Base-by-base conservation (phyloP, 2,888 invertebrate genomes). In the Lottia gigantea region DNA sequence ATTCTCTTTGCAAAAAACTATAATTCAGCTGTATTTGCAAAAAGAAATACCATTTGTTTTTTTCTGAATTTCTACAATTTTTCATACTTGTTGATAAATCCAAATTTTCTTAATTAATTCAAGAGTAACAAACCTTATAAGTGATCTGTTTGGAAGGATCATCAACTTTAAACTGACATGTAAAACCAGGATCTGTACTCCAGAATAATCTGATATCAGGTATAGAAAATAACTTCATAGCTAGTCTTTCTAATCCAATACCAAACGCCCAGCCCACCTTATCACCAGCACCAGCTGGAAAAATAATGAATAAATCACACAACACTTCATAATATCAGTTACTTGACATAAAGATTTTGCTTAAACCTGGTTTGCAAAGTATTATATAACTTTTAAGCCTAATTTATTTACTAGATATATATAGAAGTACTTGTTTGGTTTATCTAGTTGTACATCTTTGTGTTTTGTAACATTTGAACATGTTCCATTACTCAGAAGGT, bases 251-350 rank as follows among this genome's bases (percentile, higher is more conserved):
- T 71, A 99, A 89, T 0, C 99, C 99, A 8, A 99, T 89, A 12
- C 99, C 99, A 89, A 98, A 98, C 0, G 99, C 99, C 93, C 97
- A 99, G 15, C 98, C 98, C 82, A 98, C 94, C 67, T 93, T 93
- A 85, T 95, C 93, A 16, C 90, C 90, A 0, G 94, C 94, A 2
- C 97, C 97, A 64, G 89, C 90, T 90, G 77, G 0, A 67, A 46
- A 45, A 62, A 46, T 23, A 26, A 40, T 16, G 40, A 64, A 67
- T 12, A 69, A 40, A 40, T 40, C 7, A 40, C 11, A 8, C 11
- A 40, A 40, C 11, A 8, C 11, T 40, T 40, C 31, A 26, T 0
- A 12, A 0, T 31, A 31, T 3, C 26, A 31, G 14, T 12, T 64
- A 3, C 14, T 19, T 26, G 11, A 25, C 12, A 64, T 14, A 63